phyloP scores from a whole-genome alignment of 2,888 invertebrate species.

The Gibbula magus region DNA sequence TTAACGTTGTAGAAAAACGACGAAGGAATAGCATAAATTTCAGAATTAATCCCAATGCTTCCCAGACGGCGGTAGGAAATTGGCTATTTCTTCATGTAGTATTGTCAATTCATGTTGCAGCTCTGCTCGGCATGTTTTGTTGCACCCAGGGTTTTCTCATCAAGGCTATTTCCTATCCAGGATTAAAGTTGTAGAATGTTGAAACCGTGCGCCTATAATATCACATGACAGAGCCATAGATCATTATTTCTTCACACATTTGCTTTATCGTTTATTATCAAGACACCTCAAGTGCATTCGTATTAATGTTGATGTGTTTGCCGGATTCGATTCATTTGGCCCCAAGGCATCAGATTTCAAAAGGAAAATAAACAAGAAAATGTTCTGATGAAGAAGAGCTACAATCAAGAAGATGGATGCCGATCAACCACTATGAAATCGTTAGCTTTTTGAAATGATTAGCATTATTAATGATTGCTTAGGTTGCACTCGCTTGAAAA shows the following conservation, averaged over 20 bases:
- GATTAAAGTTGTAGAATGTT: conserved; percentile 13
- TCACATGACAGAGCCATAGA: conserved; percentile 5
- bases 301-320: not conserved
- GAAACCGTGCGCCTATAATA: not conserved
- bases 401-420: too few relatives aligned
- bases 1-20: conserved; percentile 13
- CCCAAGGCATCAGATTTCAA: too few relatives aligned
- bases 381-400: too few relatives aligned
- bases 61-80: conserved; percentile 21
- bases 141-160: conserved; percentile 18
- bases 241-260: conserved; percentile 8
- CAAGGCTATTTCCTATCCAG: conserved; percentile 11
- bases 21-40: conserved; percentile 19
- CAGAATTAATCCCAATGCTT: conserved; percentile 13
- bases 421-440: too few relatives aligned
- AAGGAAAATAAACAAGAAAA: too few relatives aligned
- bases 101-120: conserved; percentile 17
- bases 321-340: not conserved
- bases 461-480: too few relatives aligned
- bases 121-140: conserved; percentile 14
- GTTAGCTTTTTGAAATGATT: too few relatives aligned
- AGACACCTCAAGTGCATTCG: not conserved
- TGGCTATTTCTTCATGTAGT: conserved; percentile 21
- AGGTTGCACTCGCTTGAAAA: too few relatives aligned
- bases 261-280: not conserved